A percentile compares a stretch with the other conserved stretches of the same genome.
phyloP scores from a whole-genome alignment of 2,888 invertebrate genomes.

The Patella pellucida region DNA sequence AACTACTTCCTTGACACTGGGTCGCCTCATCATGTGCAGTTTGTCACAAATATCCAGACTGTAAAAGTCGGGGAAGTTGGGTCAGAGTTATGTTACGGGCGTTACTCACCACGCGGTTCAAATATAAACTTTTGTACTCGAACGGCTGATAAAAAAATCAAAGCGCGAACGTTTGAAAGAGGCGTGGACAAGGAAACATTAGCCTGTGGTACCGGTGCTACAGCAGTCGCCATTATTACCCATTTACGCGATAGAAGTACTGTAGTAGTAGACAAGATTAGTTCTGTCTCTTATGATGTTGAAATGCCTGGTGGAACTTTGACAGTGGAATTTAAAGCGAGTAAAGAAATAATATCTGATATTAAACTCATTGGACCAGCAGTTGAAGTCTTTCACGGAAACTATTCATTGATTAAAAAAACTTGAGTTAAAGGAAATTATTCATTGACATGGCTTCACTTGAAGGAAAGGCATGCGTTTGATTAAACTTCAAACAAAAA shows the following conservation, averaged over 20 bases:
- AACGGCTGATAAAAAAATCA: background rate
- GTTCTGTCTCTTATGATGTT: background rate
- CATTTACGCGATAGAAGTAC: background rate
- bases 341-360: constrained; percentile 14
- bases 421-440: too few species aligned
- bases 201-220: constrained; percentile 53
- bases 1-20: constrained; percentile 45
- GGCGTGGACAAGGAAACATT: constrained; percentile 49
- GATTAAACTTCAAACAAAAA: too few species aligned
- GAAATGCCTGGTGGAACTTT: constrained; percentile 30
- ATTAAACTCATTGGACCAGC: constrained; percentile 34
- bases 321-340: constrained; percentile 24
- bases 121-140: constrained; percentile 43
- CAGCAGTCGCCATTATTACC: constrained; percentile 37
- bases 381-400: constrained; percentile 37
- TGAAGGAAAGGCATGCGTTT: too few species aligned
- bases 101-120: constrained; percentile 28
- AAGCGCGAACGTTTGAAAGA: constrained; percentile 45
- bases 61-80: constrained; percentile 35
- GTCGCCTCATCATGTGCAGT: constrained; percentile 45
- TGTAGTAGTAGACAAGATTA: background rate
- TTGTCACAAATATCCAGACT: constrained; percentile 30
- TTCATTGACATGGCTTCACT: too few species aligned
- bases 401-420: background rate
- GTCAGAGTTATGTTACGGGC: constrained; percentile 25